Evolutionary conservation across 2,113 vertebrate species (phyloP), one percentile per base, ranked within the genome.

Genomic region (Ondatra zibethicus): DNA sequence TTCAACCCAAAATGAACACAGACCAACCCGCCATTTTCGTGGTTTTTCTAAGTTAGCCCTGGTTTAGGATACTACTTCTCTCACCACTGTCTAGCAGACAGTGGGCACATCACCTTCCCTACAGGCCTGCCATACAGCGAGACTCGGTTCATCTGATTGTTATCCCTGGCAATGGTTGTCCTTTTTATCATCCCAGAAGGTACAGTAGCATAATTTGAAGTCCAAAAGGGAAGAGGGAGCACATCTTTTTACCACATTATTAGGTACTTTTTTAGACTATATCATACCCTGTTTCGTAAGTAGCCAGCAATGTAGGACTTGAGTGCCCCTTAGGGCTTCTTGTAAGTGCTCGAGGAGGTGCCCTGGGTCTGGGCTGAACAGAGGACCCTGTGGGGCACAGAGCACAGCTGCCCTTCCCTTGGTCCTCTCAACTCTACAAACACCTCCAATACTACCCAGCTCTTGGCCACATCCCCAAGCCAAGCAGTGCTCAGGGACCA

Each of bases 1-100:
- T 98, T 88, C 80, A 85, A 23, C 70, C 39, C 66, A 90, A 96
- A 94, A 91, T 63, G 92, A 72, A 86, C 81, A 80, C 88, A 95
- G 91, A 76, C 92, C 88, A 93, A 73, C 16, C 92, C 31, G 66
- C 50, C 90, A 45, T 93, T 78, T 95, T 45, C 13, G 50, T 84
- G 25, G 42, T 78, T 92, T 88, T 42, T 31, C 80, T 76, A 14
- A 21, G 1, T 93, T 45, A 87, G 39, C 61, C 77, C 93, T 91
- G 45, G 39, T 76, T 92, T 94, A 82, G 82, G 80, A 81, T 90
- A 16, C 65, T 94, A 73, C 76, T 78, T 82, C 82, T 80, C 58
- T 42, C n/a, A 39, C 89, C 72, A 33, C 36, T 39, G 14, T 81
- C 47, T 92, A 45, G 55, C 16, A 89, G n/a, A 36, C 8, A 92